Evolutionary conservation across 2,113 vertebrate species (phyloP), one percentile per base, ranked within the genome.

Genomic region (Lagopus muta): DNA sequence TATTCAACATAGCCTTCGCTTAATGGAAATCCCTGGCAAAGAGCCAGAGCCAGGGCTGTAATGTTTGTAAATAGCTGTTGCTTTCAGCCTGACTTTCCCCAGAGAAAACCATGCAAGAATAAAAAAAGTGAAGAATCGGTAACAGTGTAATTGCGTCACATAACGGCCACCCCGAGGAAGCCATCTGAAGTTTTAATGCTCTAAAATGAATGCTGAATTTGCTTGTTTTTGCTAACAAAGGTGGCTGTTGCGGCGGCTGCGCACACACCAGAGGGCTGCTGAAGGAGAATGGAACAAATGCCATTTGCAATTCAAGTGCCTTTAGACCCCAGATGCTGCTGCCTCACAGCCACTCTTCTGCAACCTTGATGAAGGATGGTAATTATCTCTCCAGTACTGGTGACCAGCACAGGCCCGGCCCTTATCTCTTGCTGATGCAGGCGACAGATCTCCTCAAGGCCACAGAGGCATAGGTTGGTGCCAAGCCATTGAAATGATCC

Each of bases 1-100:
- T 95, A 84, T 69, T 91, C 78, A 84, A 22, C 64, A 40, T 86
- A 97, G 62, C 71, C 64, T 91, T 77, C 64, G 83, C 62, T 93
- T 97, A 95, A 93, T 95, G 76, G 86, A 91, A 86, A 95, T 60
- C 65, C 66, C 87, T 97, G 83, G 96, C 89, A 95, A 94, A 95
- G 48, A 77, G 47, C 92, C 67, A 70, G 42, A 95, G 54, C 25
- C 75, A 69, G 79, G 64, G 25, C 64, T 93, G 47, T 66, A 91
- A 95, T 71, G 45, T 94, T 95, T 92, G 93, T 94, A 94, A 96
- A 83, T 24, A 32, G 76, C 80, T 91, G 34, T 86, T 96, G 38
- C 85, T 97, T 93, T 86, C 94, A 45, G 88, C 28, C 6, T 70
- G 73, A 65, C 88, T 96, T 95, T 88, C 76, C 69, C n/a, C 52